Evolutionary conservation across 1,140 invertebrate genomes (phyloP).

Genomic region (Mycetomoellerius zeteki): DNA sequence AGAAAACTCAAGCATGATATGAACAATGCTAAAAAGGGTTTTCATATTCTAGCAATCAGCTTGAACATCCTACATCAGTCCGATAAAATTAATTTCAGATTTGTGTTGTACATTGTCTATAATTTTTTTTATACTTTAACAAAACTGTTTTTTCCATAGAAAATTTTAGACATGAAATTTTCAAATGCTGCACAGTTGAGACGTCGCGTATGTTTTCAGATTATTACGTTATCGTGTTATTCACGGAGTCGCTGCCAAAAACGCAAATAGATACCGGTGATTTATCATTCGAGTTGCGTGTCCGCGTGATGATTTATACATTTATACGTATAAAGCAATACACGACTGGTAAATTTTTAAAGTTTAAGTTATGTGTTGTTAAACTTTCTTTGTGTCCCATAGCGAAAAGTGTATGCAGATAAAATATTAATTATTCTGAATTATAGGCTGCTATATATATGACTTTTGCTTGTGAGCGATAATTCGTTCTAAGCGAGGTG

Average conservation of each 20-base stretch:
- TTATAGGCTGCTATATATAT: neutral
- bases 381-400: neutral
- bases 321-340: neutral
- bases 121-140: no score
- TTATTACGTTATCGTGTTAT: slow-evolving; percentile 38
- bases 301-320: slow-evolving; percentile 13
- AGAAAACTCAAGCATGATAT: no score
- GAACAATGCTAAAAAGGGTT: no score
- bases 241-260: neutral
- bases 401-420: neutral
- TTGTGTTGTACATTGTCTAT: no score
- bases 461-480: neutral
- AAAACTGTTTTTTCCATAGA: neutral
- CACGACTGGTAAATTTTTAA: neutral
- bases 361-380: neutral
- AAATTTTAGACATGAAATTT: neutral
- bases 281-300: slow-evolving; percentile 16
- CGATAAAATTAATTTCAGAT: no score
- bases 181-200: neutral
- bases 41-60: no score
- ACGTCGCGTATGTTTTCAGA: neutral
- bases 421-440: slow-evolving; percentile 26
- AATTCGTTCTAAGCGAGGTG: slow-evolving; percentile 31
- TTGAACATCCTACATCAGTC: no score
- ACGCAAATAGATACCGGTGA: slow-evolving; percentile 4